Conservation (phyloP, 2,113 vertebrate genomes). For the Anas platyrhynchos region DNA sequence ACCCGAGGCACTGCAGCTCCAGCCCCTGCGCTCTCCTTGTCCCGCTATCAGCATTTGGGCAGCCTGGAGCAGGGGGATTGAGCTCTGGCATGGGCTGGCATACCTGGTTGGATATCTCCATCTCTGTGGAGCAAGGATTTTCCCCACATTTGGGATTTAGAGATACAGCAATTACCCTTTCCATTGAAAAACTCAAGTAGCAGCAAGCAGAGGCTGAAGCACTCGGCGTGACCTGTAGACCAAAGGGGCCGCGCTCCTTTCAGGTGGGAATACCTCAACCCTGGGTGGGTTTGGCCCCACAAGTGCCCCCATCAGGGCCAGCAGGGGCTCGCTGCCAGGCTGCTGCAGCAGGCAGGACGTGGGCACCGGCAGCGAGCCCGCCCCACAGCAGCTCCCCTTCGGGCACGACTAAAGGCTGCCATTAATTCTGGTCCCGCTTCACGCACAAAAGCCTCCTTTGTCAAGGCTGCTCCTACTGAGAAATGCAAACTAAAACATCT, state of each 20-base stretch:
- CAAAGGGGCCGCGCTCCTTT: not conserved
- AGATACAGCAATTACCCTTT: not conserved
- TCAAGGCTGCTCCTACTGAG: conserved; percentile 25
- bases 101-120: not conserved
- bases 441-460: conserved; percentile 30
- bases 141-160: not conserved
- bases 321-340: not conserved
- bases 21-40: not conserved
- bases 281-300: not conserved
- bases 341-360: not conserved
- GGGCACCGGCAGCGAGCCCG: not conserved
- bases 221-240: not conserved
- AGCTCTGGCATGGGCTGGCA: not conserved
- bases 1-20: rapidly evolving
- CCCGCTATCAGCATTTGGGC: not conserved
- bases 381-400: not conserved
- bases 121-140: not conserved
- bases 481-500: conserved; percentile 52
- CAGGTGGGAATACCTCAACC: not conserved
- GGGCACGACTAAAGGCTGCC: conserved; percentile 19
- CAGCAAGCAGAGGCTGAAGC: not conserved
- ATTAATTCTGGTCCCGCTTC: conserved; percentile 29
- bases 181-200: not conserved
- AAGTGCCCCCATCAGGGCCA: not conserved
- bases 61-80: not conserved